Percentiles rank a stretch among this genome's conserved stretches.
Conservation (phyloP, 2,888 invertebrate species). For the Leucania comma region DNA sequence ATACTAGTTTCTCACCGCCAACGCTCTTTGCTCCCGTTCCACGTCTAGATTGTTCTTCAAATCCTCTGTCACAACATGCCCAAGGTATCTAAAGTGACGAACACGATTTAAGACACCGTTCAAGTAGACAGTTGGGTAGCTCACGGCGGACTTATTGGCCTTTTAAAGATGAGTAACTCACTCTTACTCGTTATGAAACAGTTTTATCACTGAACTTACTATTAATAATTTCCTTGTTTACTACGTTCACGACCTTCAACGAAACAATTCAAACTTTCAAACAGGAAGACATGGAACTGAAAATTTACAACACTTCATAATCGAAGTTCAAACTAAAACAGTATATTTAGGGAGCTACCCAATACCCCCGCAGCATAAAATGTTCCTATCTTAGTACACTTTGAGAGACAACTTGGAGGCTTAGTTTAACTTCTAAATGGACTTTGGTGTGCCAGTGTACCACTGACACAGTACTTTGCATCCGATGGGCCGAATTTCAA, state of each 20-base stretch:
- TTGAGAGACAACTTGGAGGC: slow-evolving; percentile 49
- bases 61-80: too few species aligned
- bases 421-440: slow-evolving; percentile 57
- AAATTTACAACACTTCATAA: slow-evolving; percentile 57
- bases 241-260: slow-evolving; percentile 11
- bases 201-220: neutral
- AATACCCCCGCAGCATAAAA: slow-evolving; percentile 51
- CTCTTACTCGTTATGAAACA: neutral
- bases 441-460: slow-evolving; percentile 43
- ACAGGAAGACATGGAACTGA: slow-evolving; percentile 46
- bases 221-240: slow-evolving; percentile 33
- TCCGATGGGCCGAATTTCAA: slow-evolving; percentile 33
- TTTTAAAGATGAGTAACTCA: too few species aligned
- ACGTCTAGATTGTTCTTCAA: too few species aligned
- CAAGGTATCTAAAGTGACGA: too few species aligned
- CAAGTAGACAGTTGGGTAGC: too few species aligned
- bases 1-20: too few species aligned
- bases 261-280: slow-evolving; percentile 24
- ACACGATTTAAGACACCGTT: too few species aligned
- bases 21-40: too few species aligned
- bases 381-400: slow-evolving; percentile 44
- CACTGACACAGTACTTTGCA: slow-evolving; percentile 51
- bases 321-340: slow-evolving; percentile 47
- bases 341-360: slow-evolving; percentile 44
- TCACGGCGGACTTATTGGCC: too few species aligned